These are phyloP conservation scores for Blennius ocellaris DNA, from an alignment of 2,113 vertebrate species.

Conservation along the genomic window DNA sequence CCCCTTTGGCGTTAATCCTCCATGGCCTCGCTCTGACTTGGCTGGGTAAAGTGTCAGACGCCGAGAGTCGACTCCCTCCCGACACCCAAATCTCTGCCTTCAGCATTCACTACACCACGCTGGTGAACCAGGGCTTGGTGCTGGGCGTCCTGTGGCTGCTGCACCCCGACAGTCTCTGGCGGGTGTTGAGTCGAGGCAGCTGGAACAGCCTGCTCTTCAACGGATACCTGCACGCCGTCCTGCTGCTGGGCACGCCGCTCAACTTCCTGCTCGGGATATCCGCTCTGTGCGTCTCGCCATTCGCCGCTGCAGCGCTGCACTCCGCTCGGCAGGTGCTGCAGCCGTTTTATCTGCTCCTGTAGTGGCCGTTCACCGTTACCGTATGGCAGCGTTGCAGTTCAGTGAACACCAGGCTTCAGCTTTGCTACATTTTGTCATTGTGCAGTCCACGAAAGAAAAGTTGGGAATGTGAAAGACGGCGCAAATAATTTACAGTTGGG, in stretches of 20 bases:
- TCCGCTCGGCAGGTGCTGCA: constrained; percentile 57
- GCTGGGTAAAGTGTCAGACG: constrained; percentile 75
- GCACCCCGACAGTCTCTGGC: constrained; percentile 74
- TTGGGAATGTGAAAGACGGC: background rate
- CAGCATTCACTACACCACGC: constrained; percentile 78
- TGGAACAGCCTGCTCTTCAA: constrained; percentile 83
- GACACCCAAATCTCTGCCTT: constrained; percentile 53
- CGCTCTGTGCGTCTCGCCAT: constrained; percentile 71
- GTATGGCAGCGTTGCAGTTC: background rate
- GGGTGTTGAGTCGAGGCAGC: constrained; percentile 68
- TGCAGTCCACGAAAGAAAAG: no score
- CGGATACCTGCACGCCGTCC: constrained; percentile 78
- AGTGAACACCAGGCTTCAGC: background rate
- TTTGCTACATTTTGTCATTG: no score
- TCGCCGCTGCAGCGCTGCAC: constrained; percentile 75
- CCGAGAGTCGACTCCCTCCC: constrained; percentile 13
- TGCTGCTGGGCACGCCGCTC: constrained; percentile 76
- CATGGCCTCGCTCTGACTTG: constrained; percentile 76
- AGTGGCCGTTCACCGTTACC: constrained; percentile 25
- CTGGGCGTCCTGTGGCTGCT: constrained; percentile 82
- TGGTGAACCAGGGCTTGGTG: constrained; percentile 78
- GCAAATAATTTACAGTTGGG: background rate
- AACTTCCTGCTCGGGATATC: constrained; percentile 65
- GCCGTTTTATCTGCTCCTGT: constrained; percentile 58
- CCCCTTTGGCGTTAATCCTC: constrained; percentile 78